Percentiles rank a stretch among this genome's conserved stretches.
phyloP scores from a whole-genome alignment of 2,113 vertebrate genomes.

The Machaerirhynchus nigripectus region DNA sequence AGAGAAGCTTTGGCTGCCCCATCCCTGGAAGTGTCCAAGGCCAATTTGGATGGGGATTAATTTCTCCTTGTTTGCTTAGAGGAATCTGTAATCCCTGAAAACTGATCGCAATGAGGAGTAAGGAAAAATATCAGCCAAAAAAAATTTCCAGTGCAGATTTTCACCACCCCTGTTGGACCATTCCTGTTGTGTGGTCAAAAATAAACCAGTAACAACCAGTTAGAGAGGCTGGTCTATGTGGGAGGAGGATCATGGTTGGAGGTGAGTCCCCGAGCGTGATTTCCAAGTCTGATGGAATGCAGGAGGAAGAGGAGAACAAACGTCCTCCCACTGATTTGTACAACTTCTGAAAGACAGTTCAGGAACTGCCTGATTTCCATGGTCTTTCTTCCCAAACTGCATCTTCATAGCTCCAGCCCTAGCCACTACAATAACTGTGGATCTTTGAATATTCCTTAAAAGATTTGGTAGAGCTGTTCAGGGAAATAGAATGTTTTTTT shows the following conservation, averaged over 20 bases:
- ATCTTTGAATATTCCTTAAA: not conserved
- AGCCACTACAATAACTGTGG: not conserved
- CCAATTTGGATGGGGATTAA: not conserved
- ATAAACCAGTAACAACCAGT: not conserved
- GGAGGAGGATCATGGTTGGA: not conserved
- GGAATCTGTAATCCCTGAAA: not conserved
- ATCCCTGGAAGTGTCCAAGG: not conserved
- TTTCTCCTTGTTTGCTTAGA: not conserved
- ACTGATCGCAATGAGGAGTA: rapidly evolving
- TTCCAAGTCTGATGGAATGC: not conserved
- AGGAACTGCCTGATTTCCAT: not conserved
- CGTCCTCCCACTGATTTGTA: not conserved
- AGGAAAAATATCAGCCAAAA: not conserved
- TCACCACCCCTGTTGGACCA: rapidly evolving
- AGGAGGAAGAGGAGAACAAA: not conserved
- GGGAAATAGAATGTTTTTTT: not conserved
- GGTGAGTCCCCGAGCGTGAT: not conserved
- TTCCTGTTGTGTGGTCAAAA: not conserved
- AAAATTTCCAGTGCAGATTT: not conserved
- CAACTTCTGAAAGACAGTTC: not conserved
- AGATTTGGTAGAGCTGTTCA: not conserved
- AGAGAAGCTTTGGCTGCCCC: not conserved
- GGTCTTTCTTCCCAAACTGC: not conserved
- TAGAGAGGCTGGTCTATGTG: not conserved
- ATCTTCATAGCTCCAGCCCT: not conserved